These are phyloP conservation scores for Tetramorium simillimum DNA, from an alignment of 1,140 invertebrate genomes.

Conservation along the genomic window DNA sequence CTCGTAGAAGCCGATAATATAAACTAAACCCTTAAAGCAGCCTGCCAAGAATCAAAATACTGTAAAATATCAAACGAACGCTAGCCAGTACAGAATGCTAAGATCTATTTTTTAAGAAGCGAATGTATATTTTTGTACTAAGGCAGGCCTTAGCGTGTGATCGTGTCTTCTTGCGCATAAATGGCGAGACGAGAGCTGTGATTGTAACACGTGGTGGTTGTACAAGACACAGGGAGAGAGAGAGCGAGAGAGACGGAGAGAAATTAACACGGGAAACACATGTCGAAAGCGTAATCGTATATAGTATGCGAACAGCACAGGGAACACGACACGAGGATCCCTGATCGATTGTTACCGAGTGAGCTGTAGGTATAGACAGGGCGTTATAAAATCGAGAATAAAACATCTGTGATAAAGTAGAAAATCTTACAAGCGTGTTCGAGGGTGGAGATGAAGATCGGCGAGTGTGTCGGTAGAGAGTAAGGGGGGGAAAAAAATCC, in stretches of 20 bases:
- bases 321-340: conserved; percentile 43
- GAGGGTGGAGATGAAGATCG: conserved; percentile 61
- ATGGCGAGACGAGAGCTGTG: conserved; percentile 67
- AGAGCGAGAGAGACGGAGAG: conserved; percentile 33
- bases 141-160: conserved; percentile 84
- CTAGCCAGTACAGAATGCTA: conserved; percentile 80
- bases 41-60: conserved; percentile 79
- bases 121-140: conserved; percentile 86
- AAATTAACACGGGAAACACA: conserved; percentile 54
- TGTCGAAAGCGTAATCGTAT: conserved; percentile 33
- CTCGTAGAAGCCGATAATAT: conserved; percentile 70
- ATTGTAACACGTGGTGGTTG: conserved; percentile 66
- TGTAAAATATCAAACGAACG: conserved; percentile 73
- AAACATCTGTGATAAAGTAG: conserved; percentile 85
- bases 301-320: conserved; percentile 31
- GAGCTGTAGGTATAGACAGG: conserved; percentile 66
- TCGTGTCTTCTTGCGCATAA: conserved; percentile 69
- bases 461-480: conserved; percentile 27
- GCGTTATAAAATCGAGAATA: conserved; percentile 73
- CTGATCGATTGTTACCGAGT: conserved; percentile 72
- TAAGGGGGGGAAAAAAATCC: not conserved
- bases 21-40: conserved; percentile 73
- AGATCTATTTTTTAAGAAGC: conserved; percentile 86
- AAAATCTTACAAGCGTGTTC: conserved; percentile 81
- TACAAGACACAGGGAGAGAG: conserved; percentile 60